Conservation (phyloP, 2,113 vertebrate species). For the Takifugu flavidus region DNA sequence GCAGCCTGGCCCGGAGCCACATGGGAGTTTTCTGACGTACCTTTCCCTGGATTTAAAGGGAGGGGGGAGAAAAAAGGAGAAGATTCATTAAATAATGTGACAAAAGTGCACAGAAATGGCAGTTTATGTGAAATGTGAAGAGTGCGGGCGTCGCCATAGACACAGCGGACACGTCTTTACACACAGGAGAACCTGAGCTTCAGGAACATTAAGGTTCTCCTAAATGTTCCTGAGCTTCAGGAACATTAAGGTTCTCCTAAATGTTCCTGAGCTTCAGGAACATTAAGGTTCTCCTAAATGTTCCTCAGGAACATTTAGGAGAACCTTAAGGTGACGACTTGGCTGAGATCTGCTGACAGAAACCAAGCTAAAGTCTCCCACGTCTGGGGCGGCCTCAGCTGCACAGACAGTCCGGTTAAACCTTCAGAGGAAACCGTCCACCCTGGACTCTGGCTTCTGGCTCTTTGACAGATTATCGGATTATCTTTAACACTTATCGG, state of each 20-base stretch:
- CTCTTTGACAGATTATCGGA: too few relatives aligned
- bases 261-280: not conserved
- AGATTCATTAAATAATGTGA: conserved; percentile 10
- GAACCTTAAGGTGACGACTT: not conserved
- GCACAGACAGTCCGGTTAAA: too few relatives aligned
- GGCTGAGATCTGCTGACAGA: not conserved
- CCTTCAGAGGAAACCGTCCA: too few relatives aligned
- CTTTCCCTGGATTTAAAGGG: conserved; percentile 75
- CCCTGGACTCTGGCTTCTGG: too few relatives aligned
- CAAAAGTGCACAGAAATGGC: not conserved
- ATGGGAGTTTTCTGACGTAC: conserved; percentile 87
- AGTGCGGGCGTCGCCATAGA: not conserved
- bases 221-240: not conserved
- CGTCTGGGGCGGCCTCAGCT: not conserved
- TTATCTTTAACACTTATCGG: too few relatives aligned
- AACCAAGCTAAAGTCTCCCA: not conserved
- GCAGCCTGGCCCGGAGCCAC: conserved; percentile 93
- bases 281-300: too few relatives aligned
- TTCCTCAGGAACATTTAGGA: too few relatives aligned
- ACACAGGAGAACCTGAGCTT: not conserved
- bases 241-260: too few relatives aligned
- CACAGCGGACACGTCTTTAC: not conserved
- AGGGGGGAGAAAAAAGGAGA: conserved; percentile 37
- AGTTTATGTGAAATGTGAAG: too few relatives aligned
- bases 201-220: not conserved